These are phyloP conservation scores for Habropoda laboriosa DNA, from an alignment of 1,140 invertebrate species.

Conservation along the genomic window DNA sequence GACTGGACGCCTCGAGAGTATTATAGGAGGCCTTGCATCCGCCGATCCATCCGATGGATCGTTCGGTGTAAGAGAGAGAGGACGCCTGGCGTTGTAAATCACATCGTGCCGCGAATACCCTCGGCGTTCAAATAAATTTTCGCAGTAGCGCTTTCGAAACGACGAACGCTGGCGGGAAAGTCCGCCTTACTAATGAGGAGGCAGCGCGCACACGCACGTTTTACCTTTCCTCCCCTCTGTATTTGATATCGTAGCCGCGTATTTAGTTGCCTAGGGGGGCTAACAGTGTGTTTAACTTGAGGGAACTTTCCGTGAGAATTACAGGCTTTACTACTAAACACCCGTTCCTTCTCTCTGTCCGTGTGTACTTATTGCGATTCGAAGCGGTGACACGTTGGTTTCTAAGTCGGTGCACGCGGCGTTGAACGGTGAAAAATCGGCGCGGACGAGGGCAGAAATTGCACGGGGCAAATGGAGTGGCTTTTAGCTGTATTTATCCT, in stretches of 20 bases:
- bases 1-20: no score
- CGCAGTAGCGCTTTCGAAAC: background rate
- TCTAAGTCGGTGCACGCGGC: background rate
- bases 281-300: constrained; percentile 15
- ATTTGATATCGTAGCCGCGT: background rate
- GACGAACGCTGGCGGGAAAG: constrained; percentile 8
- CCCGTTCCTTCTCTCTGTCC: no score
- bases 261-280: constrained; percentile 8
- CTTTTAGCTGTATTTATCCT: background rate
- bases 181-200: constrained; percentile 17
- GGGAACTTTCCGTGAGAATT: background rate
- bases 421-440: background rate
- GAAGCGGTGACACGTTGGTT: background rate
- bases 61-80: background rate
- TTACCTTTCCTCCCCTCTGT: no score
- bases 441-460: background rate
- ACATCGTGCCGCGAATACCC: constrained; percentile 5
- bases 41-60: background rate
- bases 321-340: background rate
- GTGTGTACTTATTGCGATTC: background rate
- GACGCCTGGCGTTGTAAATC: background rate
- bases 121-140: constrained; percentile 2
- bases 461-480: background rate
- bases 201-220: background rate
- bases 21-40: background rate